Evolutionary conservation across 2,797 vertebrate genomes (phyloP), one percentile per base, ranked within the genome.

Genomic region (Dromococcyx pavoninus): DNA sequence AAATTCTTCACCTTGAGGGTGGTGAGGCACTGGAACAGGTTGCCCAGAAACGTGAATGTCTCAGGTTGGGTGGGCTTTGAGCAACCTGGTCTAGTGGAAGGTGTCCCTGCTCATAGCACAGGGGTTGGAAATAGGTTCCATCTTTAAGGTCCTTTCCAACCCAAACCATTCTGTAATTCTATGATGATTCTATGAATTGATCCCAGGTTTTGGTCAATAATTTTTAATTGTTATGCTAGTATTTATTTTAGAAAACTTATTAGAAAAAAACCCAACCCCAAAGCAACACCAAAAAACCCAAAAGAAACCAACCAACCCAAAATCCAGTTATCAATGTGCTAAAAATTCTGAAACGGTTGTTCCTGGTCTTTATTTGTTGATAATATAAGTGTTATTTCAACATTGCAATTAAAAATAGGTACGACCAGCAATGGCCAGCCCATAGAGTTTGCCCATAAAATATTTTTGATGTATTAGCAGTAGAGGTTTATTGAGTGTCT

Each of bases 241-340:
- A n/a, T 94, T 95, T 86, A 73, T 78, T 89, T 94, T 60, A 93
- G 57, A 93, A 96, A 77, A 94, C 44, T 41, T 77, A 82, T 67
- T 71, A 89, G 67, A 60, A 75, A 94, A 72, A 92, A 33, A 18
- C 4, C 3, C 15, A 69, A 62, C 13, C 44, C 28, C 33, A 86
- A 88, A 60, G 23, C 18, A 85, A 44, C 13, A 58, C 5, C 27
- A 51, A 51, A 72, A 54, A 28, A 19, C 0, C 1, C 3, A 25
- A 51, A 56, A 5, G 4, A 84, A 89, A 60, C 6, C 41, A 87
- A 76, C 3, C 10, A 73, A 83, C 17, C 24, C 37, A 54, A 93
- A 92, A 89, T 54, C 33, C 37, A 71, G 35, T 39, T 43, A 90
- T 23, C 24, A 22, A 24, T 48, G 28, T 10, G 21, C 12, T 73